Conservation (phyloP, 2,888 invertebrate genomes). For the Drosophila mettleri region DNA sequence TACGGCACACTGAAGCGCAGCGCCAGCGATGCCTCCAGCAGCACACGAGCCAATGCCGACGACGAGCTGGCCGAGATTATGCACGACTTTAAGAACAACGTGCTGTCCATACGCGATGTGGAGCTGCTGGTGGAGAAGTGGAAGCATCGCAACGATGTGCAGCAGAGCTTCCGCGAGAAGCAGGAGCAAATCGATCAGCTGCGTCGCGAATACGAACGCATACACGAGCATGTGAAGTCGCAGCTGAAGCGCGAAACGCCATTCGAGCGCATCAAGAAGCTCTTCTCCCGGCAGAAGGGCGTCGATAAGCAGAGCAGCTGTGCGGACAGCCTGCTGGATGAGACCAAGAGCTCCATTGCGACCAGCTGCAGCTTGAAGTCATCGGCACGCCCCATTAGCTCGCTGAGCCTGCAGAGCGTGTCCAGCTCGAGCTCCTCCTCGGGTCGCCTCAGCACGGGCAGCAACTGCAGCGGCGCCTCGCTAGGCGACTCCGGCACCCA, state of each 20-base stretch:
- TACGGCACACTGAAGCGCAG: constrained; percentile 84
- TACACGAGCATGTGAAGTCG: constrained; percentile 91
- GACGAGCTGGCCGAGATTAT: constrained; percentile 94
- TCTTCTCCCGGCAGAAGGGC: constrained; percentile 89
- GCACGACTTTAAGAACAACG: constrained; percentile 95
- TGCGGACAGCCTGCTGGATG: constrained; percentile 80
- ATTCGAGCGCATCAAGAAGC: constrained; percentile 91
- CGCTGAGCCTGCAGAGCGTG: constrained; percentile 89
- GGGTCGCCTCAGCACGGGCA: constrained; percentile 92
- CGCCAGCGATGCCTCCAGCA: constrained; percentile 83
- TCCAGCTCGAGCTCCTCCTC: constrained; percentile 90
- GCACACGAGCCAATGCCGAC: constrained; percentile 85
- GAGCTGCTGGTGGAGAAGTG: constrained; percentile 94
- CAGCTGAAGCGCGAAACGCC: constrained; percentile 92
- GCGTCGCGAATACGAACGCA: constrained; percentile 92
- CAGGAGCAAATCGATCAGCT: constrained; percentile 92
- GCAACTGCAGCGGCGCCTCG: constrained; percentile 90
- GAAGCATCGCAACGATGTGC: constrained; percentile 94
- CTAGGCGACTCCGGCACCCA: constrained; percentile 94
- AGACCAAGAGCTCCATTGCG: constrained; percentile 84
- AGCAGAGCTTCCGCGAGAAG: constrained; percentile 93
- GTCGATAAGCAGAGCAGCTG: constrained; percentile 69
- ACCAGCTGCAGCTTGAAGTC: constrained; percentile 83
- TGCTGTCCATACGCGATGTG: constrained; percentile 93
- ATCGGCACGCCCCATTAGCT: constrained; percentile 88